These are phyloP conservation scores for Pungitius pungitius DNA, from an alignment of 2,113 vertebrate genomes.

Conservation along the genomic window DNA sequence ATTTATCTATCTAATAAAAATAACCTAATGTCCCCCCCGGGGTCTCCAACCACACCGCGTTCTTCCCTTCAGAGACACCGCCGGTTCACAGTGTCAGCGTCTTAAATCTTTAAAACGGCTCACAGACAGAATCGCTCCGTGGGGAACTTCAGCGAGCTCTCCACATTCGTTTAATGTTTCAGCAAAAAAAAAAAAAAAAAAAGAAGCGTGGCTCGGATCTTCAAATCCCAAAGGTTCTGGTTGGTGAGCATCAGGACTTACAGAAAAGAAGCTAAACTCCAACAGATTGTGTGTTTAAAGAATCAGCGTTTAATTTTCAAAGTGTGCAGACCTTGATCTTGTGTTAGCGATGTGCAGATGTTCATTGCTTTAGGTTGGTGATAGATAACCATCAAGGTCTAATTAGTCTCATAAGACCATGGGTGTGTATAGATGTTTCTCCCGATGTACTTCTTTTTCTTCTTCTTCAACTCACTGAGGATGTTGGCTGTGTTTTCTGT, in stretches of 20 bases:
- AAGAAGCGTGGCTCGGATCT: not conserved
- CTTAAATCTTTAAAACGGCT: conserved; percentile 49
- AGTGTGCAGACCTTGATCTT: too few relatives aligned
- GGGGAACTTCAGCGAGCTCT: not conserved
- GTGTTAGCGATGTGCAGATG: too few relatives aligned
- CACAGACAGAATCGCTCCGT: conserved; percentile 1
- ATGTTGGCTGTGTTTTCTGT: conserved; percentile 94
- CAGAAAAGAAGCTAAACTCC: not conserved
- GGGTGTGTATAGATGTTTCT: too few relatives aligned
- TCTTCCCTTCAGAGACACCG: conserved; percentile 39
- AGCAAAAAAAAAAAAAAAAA: not conserved
- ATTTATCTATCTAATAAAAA: too few relatives aligned
- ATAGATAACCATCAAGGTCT: not conserved
- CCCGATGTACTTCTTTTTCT: too few relatives aligned
- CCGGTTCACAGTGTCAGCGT: conserved; percentile 37
- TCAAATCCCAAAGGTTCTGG: not conserved
- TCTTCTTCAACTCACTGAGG: conserved; percentile 82
- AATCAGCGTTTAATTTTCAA: too few relatives aligned
- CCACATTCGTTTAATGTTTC: not conserved
- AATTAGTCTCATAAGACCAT: too few relatives aligned
- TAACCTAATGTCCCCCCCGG: not conserved
- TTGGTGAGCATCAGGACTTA: not conserved
- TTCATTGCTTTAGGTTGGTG: too few relatives aligned
- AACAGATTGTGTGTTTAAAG: not conserved
- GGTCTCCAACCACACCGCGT: conserved; percentile 2